Evolutionary conservation across 2,888 invertebrate species (phyloP), one percentile per base, ranked within the genome.

Genomic region (Doris montereyensis): DNA sequence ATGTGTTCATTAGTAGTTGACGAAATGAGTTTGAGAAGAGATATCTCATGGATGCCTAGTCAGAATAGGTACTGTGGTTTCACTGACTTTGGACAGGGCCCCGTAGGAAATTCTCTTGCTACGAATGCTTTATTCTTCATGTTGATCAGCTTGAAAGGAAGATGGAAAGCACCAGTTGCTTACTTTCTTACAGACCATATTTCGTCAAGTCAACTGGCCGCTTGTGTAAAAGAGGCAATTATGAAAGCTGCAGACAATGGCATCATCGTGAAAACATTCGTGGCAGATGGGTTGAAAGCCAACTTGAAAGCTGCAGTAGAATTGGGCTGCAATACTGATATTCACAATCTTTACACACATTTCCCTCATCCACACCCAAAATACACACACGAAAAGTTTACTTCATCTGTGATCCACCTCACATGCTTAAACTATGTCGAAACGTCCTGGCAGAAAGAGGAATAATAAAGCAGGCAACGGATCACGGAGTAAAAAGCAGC

Each of bases 121-220:
- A 5, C 67, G 1, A 65, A 65, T 10, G 67, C 28, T 65, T 65
- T 65, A 65, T 28, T 65, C 21, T 65, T 62, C 28, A 65, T 65
- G 67, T 65, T 65, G 3, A 28, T 65, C 4, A 65, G 67, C 28
- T 65, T 65, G 10, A 21, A 65, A 65, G 67, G 67, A 26, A 65
- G 67, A 65, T 65, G 67, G 67, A 65, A 65, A 65, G 67, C 67
- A 4, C 67, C 67, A 5, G 26, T 65, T 3, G 67, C 67, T 3
- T 65, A 24, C 28, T 65, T 65, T 65, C 67, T 65, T 10, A 65
- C 67, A 1, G 24, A 65, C 67, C 67, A 65, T 28, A 65, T 10
- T 10, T 13, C 5, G 21, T 65, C 4, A 65, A 65, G 24, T 28
- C 67, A 65, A 28, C 4, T 65, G 4, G 67, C 67, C 26, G 26